phyloP scores from a whole-genome alignment of 2,888 invertebrate species.

The Alsophila aescularia region DNA sequence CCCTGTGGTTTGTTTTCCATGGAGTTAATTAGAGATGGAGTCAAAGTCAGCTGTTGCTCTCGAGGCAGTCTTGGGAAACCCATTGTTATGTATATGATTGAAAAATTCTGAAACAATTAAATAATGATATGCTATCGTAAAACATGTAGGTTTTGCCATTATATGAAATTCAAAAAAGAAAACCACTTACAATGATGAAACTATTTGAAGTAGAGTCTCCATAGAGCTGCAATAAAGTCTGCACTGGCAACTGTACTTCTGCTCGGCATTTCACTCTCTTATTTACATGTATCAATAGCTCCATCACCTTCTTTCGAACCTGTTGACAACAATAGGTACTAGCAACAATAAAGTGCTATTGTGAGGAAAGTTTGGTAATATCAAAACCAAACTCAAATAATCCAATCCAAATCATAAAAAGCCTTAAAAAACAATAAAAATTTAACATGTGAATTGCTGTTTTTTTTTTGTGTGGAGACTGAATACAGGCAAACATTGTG shows the following conservation, averaged over 20 bases:
- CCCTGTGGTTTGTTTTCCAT: conserved; percentile 91
- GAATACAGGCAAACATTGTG: too few relatives aligned
- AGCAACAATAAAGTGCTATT: too few relatives aligned
- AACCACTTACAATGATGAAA: conserved; percentile 88
- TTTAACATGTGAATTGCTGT: too few relatives aligned
- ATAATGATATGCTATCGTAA: too few relatives aligned
- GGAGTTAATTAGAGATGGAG: conserved; percentile 90
- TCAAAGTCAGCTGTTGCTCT: conserved; percentile 89
- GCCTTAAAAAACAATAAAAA: too few relatives aligned
- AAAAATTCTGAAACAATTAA: conserved; percentile 90
- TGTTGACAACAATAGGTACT: conserved; percentile 35
- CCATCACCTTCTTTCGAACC: conserved; percentile 93
- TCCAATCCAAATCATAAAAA: too few relatives aligned
- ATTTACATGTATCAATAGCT: conserved; percentile 95
- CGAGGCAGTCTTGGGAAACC: conserved; percentile 93
- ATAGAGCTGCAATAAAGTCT: conserved; percentile 92
- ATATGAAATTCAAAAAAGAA: not conserved
- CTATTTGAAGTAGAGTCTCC: conserved; percentile 90
- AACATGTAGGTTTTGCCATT: too few relatives aligned
- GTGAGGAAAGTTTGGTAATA: too few relatives aligned
- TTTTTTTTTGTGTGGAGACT: too few relatives aligned
- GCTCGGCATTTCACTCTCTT: conserved; percentile 94
- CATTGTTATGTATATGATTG: conserved; percentile 96
- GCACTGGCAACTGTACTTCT: conserved; percentile 93
- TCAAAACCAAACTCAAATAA: too few relatives aligned